Conservation (phyloP, 2,888 invertebrate species). For the Cactoblastis cactorum region DNA sequence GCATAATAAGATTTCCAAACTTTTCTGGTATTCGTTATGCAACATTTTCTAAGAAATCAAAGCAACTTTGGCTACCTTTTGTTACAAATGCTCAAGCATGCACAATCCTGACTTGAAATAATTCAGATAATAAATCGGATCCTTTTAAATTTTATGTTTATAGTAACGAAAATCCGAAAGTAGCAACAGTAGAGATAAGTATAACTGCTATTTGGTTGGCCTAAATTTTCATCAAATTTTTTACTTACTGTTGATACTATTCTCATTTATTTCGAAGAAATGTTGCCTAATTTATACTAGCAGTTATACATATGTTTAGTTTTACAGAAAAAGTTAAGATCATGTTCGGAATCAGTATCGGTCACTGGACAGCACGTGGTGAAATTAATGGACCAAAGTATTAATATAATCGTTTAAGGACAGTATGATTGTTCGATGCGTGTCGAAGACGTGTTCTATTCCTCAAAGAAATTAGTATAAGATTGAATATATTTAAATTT, state of each 20-base stretch:
- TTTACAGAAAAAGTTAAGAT: not conserved
- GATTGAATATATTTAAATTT: slow-evolving; percentile 11
- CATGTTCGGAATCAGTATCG: slow-evolving; percentile 26
- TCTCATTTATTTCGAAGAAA: not conserved
- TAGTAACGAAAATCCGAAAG: too few species aligned
- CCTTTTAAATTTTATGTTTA: too few species aligned
- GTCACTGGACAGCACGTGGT: slow-evolving; percentile 35
- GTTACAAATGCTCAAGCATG: too few species aligned
- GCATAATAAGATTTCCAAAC: not conserved
- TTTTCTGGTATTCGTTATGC: not conserved
- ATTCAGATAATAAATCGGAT: too few species aligned
- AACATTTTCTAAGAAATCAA: not conserved
- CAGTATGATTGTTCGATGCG: slow-evolving; percentile 21
- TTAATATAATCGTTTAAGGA: slow-evolving; percentile 28
- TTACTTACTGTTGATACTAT: not conserved
- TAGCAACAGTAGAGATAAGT: too few species aligned
- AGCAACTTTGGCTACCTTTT: too few species aligned
- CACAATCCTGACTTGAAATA: too few species aligned
- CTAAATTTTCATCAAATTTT: not conserved
- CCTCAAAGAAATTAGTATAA: slow-evolving; percentile 13
- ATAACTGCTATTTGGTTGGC: too few species aligned
- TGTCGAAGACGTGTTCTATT: slow-evolving; percentile 36
- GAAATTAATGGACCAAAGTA: slow-evolving; percentile 53
- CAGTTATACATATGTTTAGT: not conserved
- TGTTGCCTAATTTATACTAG: not conserved